Evolutionary conservation across 2,888 invertebrate species (phyloP), one percentile per base, ranked within the genome.

Genomic region (Synanthedon formicaeformis): DNA sequence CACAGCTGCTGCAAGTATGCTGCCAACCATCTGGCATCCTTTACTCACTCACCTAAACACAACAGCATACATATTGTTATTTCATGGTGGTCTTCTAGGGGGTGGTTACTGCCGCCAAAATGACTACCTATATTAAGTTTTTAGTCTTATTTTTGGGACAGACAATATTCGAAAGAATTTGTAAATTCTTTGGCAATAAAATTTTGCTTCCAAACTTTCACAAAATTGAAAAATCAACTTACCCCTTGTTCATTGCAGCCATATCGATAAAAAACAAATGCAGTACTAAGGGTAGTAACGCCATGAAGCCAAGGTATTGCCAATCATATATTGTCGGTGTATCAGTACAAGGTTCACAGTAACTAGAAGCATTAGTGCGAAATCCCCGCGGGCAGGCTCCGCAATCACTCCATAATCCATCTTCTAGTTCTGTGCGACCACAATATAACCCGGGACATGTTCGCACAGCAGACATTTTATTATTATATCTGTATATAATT

Each of bases 261-360:
- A 91, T 89, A 73, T 98, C 97, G 53, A 98, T 97, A 68, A 95
- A 96, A 73, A 96, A 95, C 91, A 95, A 96, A 78, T 98, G 97
- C 54, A 98, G 83, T 50, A 97, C 92, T 48, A 98, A 81, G 0
- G 97, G 94, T 49, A 97, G 74, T 13, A 98, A 78, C 0, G 94
- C 95, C 95, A 98, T 97, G 70, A 98, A 99, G 1, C 96, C 95
- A 18, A 98, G 90, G 74, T 96, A 97, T 50, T 98, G 89, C 94
- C 96, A 97, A 67, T 98, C 98, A 69, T 98, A 98, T 48, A 95
- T 89, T 12, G 91, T 89, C 0, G 96, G 94, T 41, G 88, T 88
- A 53, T 93, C 92, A 1, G 89, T 88, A 69, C 98, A 98, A 2
- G 90, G 90, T 14, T 89, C 79, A 72, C 98, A 97, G 48, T 93